Percentiles rank a stretch among this genome's conserved stretches.
Conservation (phyloP, 1,140 invertebrate species). For the Ceratina japonica region DNA sequence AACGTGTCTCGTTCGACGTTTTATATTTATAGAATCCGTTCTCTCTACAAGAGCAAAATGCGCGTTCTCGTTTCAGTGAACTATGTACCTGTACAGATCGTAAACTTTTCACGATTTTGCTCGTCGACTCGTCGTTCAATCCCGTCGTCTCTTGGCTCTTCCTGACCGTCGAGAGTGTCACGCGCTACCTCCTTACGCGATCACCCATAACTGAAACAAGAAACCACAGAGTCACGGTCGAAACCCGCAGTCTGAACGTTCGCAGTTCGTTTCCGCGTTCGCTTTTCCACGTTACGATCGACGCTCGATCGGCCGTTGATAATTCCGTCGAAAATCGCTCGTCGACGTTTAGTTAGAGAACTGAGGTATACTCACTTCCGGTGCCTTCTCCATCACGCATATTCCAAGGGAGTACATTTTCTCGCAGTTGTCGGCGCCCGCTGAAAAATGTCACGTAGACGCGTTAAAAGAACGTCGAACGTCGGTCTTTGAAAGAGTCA, state of each 20-base stretch:
- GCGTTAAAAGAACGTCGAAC: not conserved
- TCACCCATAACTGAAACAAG: slow-evolving; percentile 69
- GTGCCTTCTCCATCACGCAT: slow-evolving; percentile 63
- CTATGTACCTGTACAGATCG: slow-evolving; percentile 3
- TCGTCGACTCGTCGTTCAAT: not conserved
- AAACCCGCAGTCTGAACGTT: no score
- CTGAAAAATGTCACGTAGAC: slow-evolving; percentile 24
- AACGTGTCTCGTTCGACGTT: no score
- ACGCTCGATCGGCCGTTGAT: not conserved
- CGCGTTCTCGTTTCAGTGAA: not conserved
- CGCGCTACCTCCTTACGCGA: slow-evolving; percentile 21
- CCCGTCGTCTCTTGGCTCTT: not conserved
- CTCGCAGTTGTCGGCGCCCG: slow-evolving; percentile 66
- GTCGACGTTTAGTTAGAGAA: not conserved
- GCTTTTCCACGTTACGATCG: not conserved
- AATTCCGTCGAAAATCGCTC: no score
- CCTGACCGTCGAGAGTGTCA: no score
- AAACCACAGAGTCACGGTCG: not conserved
- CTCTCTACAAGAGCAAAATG: not conserved
- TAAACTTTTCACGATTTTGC: not conserved
- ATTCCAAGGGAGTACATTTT: slow-evolving; percentile 65
- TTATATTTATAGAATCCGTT: not conserved
- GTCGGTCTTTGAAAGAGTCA: not conserved
- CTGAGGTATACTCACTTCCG: slow-evolving; percentile 62
- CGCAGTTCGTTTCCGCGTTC: not conserved